A percentile compares a stretch with the other conserved stretches of the same genome.
Conservation (phyloP, 1,140 invertebrate species). For the Leptopilina clavipes region DNA sequence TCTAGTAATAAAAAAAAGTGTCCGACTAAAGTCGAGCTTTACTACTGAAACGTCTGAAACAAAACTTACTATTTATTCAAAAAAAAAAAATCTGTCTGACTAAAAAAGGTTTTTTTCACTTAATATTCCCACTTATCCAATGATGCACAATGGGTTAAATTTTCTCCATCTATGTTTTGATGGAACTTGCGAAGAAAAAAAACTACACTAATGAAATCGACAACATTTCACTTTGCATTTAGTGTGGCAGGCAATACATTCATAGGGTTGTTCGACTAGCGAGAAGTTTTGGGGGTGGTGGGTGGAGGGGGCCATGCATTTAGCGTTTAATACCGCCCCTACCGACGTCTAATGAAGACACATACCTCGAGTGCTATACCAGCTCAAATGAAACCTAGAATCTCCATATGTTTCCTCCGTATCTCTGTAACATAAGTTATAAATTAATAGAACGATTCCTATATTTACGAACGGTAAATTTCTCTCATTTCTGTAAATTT, state of each 20-base stretch:
- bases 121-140: no score
- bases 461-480: not conserved
- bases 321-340: conserved; percentile 66
- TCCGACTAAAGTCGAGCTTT: no score
- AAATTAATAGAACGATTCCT: not conserved
- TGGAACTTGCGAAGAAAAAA: not conserved
- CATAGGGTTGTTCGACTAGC: conserved; percentile 55
- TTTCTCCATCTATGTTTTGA: no score
- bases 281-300: conserved; percentile 54
- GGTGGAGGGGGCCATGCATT: conserved; percentile 59
- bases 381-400: conserved; percentile 65
- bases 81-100: no score
- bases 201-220: not conserved
- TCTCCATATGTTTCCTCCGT: conserved; percentile 57
- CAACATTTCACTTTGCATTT: conserved; percentile 58
- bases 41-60: no score
- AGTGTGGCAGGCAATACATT: conserved; percentile 61
- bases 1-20: not conserved
- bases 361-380: conserved; percentile 62
- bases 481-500: not conserved
- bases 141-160: no score
- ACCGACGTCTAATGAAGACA: conserved; percentile 66
- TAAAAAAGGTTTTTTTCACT: no score
- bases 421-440: not conserved
- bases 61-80: no score